These are phyloP conservation scores for Elymnias hypermnestra DNA, from an alignment of 1,140 invertebrate species.

Conservation along the genomic window DNA sequence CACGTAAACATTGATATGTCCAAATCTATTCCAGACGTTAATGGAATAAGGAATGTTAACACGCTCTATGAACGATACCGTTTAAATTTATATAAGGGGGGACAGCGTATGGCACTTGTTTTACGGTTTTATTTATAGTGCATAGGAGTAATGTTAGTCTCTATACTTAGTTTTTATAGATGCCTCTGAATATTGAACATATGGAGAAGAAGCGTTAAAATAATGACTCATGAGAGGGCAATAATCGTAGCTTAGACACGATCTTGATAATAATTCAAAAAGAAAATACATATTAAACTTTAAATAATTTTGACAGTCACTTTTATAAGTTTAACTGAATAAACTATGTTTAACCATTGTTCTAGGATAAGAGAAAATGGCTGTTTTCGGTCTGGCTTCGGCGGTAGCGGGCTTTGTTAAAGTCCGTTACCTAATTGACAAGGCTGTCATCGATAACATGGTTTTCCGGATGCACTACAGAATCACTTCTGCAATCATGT, in stretches of 20 bases:
- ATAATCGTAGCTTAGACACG: no score
- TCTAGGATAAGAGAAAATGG: slow-evolving; percentile 77
- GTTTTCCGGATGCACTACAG: slow-evolving; percentile 93
- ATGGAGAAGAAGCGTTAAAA: not conserved
- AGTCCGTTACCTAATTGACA: slow-evolving; percentile 90
- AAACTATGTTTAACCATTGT: slow-evolving; percentile 39
- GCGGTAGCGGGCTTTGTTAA: slow-evolving; percentile 91
- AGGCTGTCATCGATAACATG: slow-evolving; percentile 92
- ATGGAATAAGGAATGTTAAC: slow-evolving; percentile 11
- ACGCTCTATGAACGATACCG: slow-evolving; percentile 40
- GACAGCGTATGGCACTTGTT: slow-evolving; percentile 51
- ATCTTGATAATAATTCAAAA: not conserved
- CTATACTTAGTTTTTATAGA: slow-evolving; percentile 16
- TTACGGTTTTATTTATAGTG: slow-evolving; percentile 46
- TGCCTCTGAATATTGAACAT: slow-evolving; percentile 1
- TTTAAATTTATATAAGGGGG: slow-evolving; percentile 55
- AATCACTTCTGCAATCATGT: slow-evolving; percentile 90
- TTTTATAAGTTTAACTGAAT: no score
- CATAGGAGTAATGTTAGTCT: slow-evolving; percentile 24
- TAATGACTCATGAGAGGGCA: not conserved
- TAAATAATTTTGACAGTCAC: no score
- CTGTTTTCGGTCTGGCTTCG: slow-evolving; percentile 87
- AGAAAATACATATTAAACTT: no score
- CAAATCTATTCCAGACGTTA: slow-evolving; percentile 35
- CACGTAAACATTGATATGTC: slow-evolving; percentile 32